Evolutionary conservation across 2,888 invertebrate genomes (phyloP).

Genomic region (Ceratothoa steindachneri): DNA sequence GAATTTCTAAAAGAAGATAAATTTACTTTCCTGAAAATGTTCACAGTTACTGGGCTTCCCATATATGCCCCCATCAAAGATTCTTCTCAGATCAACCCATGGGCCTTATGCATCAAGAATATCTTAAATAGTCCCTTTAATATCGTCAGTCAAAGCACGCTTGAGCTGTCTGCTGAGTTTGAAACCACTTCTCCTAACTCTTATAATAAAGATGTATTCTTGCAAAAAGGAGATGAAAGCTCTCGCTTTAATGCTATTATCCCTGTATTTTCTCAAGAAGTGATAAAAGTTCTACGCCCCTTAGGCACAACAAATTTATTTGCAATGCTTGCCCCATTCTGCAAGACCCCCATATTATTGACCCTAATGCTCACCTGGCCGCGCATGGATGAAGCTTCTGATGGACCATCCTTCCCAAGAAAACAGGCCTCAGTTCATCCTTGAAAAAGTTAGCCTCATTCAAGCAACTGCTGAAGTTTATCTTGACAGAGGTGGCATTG

Average conservation of each 20-base stretch:
- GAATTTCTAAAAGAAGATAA: constrained; percentile 21
- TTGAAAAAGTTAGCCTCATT: constrained; percentile 11
- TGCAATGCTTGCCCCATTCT: constrained; percentile 32
- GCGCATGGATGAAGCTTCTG: constrained; percentile 23
- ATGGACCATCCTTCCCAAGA: constrained; percentile 20
- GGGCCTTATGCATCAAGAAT: constrained; percentile 22
- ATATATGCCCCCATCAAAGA: constrained; percentile 26
- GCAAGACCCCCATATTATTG: constrained; percentile 36
- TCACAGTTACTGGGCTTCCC: constrained; percentile 33
- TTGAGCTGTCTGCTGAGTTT: constrained; percentile 16
- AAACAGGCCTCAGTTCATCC: constrained; percentile 20
- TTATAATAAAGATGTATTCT: constrained; percentile 19
- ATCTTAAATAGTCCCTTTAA: constrained; percentile 22
- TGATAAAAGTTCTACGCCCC: constrained; percentile 12
- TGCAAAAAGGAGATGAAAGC: constrained; percentile 22
- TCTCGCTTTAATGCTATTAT: constrained; percentile 32
- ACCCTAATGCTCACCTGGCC: constrained; percentile 25
- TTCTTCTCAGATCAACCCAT: constrained; percentile 29
- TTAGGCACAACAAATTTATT: constrained; percentile 26
- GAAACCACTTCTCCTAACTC: neutral
- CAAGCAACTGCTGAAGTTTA: too few relatives aligned
- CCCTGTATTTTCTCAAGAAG: constrained; percentile 23
- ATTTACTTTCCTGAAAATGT: constrained; percentile 26
- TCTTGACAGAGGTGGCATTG: too few relatives aligned
- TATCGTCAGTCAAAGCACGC: constrained; percentile 22